Evolutionary conservation across 2,797 vertebrate species (phyloP).

Genomic region (Gymnoscopelus microlampas): DNA sequence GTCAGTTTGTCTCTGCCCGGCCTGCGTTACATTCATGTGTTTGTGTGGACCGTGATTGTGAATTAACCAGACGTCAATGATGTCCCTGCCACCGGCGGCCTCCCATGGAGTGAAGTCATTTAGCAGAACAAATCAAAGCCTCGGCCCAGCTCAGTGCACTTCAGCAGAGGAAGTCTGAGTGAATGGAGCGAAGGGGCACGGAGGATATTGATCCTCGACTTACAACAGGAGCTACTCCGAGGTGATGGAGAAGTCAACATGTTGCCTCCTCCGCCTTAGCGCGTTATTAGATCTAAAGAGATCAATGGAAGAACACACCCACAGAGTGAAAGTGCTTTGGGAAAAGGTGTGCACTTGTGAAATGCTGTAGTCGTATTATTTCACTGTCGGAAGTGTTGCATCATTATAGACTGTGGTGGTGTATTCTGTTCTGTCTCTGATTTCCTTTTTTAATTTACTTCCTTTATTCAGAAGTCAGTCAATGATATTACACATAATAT

Average conservation of each 20-base stretch:
- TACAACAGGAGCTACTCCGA: conserved; percentile 42
- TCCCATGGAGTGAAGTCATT: conserved; percentile 42
- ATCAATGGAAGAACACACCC: conserved; percentile 34
- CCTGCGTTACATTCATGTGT: conserved; percentile 1
- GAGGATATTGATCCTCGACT: conserved; percentile 60
- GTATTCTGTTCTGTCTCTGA: no score
- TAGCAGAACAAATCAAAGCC: conserved; percentile 24
- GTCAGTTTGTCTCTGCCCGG: no score
- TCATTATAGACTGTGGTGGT: no score
- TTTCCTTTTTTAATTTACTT: no score
- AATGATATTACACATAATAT: no score
- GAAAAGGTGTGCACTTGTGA: no score
- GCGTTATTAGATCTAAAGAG: conserved; percentile 35
- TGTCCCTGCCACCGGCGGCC: conserved; percentile 20
- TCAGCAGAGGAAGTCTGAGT: conserved; percentile 46
- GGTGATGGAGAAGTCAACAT: conserved; percentile 58
- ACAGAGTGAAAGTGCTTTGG: neutral
- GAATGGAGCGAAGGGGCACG: conserved; percentile 51
- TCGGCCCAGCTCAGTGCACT: conserved; percentile 1
- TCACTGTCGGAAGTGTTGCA: no score
- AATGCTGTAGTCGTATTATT: no score
- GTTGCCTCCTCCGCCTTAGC: conserved; percentile 49
- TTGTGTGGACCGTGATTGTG: conserved; percentile 4
- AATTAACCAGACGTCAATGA: neutral
- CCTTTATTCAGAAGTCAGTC: no score